Base-by-base conservation (phyloP, 2,113 vertebrate genomes). In the Numida meleagris region DNA sequence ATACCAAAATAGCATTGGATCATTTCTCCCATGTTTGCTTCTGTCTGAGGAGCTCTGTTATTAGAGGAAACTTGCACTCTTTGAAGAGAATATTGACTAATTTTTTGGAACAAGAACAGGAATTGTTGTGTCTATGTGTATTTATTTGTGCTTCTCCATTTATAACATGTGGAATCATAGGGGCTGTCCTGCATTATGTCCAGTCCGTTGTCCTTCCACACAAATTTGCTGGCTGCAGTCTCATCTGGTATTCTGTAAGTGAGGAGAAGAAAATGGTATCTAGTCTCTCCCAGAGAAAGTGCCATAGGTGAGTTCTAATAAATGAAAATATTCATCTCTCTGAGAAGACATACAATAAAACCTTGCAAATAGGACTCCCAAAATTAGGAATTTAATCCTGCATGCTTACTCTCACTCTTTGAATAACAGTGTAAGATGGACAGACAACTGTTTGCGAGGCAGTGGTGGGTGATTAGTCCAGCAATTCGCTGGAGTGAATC, bases 181-280 rank as follows among this genome's bases (percentile, higher is more conserved):
- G 14, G 15, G 24, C 51, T 89, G 19, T 50, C n/a, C 0, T 1
- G 3, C 1, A 0, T 36, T 73, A 18, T 23, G 38, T 20, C 50
- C 14, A 50, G 23, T 9, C 34, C 0, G 0, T 2, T 2, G 29
- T 55, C 48, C 33, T 74, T 76, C 36, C 70, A 57, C 46, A 9
- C 45, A 18, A 10, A 12, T 45, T 92, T 42, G 57, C 58, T 89
- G 71, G n/a, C 27, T 24, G 20, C 25, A 45, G 29, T 62, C 58
- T 76, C 24, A 17, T 27, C 31, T 51, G 61, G 16, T 70, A 51
- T 55, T 85, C 58, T 61, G 53, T 14, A 46, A n/a, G 14, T 20
- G 36, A 63, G n/a, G 71, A 48, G n/a, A 43, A 3, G 19, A 57
- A 43, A 1, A 1, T 27, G 6, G 40, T 50, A 18, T 31, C 74